phyloP scores from a whole-genome alignment of 2,797 vertebrate genomes.

The Tragopan temminckii region DNA sequence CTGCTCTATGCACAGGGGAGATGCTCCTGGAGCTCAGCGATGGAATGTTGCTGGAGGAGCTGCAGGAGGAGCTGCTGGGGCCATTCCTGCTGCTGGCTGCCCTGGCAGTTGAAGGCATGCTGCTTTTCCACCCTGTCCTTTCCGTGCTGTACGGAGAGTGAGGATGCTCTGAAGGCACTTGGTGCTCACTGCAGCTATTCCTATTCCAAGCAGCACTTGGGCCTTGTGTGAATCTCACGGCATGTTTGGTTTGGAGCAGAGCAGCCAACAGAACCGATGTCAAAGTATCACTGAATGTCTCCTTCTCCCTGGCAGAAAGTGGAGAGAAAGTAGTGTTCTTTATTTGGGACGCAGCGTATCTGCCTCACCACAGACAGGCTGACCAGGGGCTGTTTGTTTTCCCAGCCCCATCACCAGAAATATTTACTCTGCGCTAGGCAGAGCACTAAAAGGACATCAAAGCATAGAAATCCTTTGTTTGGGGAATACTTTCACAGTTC shows the following conservation, averaged over 20 bases:
- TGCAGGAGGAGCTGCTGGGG: neutral
- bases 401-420: neutral
- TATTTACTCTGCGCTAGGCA: neutral
- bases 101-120: neutral
- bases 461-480: neutral
- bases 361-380: neutral
- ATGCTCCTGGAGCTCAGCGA: neutral
- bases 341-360: neutral
- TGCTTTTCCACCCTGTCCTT: neutral
- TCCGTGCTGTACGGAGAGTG: neutral
- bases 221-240: neutral
- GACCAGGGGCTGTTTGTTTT: neutral
- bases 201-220: neutral
- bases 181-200: neutral
- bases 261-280: neutral
- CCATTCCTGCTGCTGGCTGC: neutral
- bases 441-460: neutral
- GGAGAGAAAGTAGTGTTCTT: neutral
- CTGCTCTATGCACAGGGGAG: neutral
- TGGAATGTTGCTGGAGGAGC: neutral
- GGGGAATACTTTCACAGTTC: neutral
- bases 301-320: neutral
- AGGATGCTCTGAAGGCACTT: slow-evolving; percentile 17
- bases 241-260: neutral
- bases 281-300: neutral